A percentile compares a stretch with the other conserved stretches of the same genome.
phyloP scores from a whole-genome alignment of 1,140 invertebrate species.

The Xylocopa sonorina region DNA sequence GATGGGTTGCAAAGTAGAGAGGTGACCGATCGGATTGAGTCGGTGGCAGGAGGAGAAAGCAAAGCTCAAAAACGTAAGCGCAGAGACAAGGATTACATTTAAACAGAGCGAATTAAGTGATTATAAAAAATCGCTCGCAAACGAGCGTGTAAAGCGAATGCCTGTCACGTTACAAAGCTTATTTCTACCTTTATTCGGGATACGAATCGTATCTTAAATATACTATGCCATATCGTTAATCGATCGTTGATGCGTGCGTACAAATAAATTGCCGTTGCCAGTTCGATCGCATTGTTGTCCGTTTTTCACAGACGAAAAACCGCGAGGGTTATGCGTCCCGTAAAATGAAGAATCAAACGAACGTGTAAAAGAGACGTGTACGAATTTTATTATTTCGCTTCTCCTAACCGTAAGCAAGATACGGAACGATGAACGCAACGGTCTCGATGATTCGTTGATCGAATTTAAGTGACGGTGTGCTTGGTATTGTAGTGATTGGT shows the following conservation, averaged over 20 bases:
- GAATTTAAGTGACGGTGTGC: constrained; percentile 29
- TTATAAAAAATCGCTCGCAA: not conserved
- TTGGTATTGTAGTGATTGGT: constrained; percentile 65
- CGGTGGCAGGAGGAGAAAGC: not conserved
- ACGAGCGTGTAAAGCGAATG: not conserved
- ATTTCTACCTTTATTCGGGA: not conserved
- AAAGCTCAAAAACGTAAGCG: constrained; percentile 14
- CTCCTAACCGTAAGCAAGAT: too few relatives aligned
- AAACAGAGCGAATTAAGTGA: not conserved
- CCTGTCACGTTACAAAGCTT: not conserved
- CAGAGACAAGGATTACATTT: not conserved
- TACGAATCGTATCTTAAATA: not conserved
- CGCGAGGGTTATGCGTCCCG: too few relatives aligned
- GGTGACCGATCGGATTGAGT: not conserved
- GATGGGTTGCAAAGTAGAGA: not conserved
- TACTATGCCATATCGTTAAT: not conserved
- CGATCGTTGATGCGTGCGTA: not conserved
- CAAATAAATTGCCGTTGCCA: not conserved
- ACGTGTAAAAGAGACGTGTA: too few relatives aligned
- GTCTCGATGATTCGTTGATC: not conserved
- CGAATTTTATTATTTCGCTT: too few relatives aligned
- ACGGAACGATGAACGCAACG: not conserved
- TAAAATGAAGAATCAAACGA: not conserved
- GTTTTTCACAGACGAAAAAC: not conserved
- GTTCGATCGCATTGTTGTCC: too few relatives aligned